These are phyloP conservation scores for Porites cylindrica DNA, from an alignment of 92 coral and sea anemone genomes.

Conservation along the genomic window DNA sequence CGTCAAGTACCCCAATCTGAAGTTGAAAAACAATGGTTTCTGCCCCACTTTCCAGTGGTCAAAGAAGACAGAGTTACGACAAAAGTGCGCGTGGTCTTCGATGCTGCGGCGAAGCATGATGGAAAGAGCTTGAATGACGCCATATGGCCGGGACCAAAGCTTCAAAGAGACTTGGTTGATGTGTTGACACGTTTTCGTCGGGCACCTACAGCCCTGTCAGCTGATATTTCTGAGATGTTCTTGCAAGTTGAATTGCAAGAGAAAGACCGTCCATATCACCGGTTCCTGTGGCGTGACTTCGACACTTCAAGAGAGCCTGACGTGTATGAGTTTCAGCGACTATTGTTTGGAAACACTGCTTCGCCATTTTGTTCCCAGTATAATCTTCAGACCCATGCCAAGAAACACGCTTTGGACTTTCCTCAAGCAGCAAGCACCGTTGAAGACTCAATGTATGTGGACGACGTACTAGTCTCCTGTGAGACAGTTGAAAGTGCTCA, in stretches of 20 bases:
- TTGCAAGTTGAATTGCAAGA: conserved; percentile 36
- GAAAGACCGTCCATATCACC: conserved; percentile 37
- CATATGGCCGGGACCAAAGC: conserved; percentile 50
- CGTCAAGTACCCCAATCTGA: conserved; percentile 25
- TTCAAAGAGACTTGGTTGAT: conserved; percentile 53
- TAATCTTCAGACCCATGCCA: conserved; percentile 45
- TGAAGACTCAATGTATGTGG: conserved; percentile 55
- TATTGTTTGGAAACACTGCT: conserved; percentile 61
- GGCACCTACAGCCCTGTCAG: conserved; percentile 46
- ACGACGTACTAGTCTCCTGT: conserved; percentile 62
- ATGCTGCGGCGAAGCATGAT: conserved; percentile 42
- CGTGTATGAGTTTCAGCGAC: conserved; percentile 51
- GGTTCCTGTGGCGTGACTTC: conserved; percentile 33
- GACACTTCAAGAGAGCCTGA: background rate
- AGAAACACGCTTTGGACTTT: conserved; percentile 12
- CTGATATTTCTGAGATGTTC: conserved; percentile 44
- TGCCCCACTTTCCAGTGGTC: conserved; percentile 71
- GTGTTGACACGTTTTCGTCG: conserved; percentile 50
- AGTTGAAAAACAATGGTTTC: conserved; percentile 54
- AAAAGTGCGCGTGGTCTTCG: conserved; percentile 46
- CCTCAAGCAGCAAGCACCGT: conserved; percentile 64
- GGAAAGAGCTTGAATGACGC: conserved; percentile 52
- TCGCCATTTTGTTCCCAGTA: conserved; percentile 69
- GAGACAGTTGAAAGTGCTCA: conserved; percentile 64
- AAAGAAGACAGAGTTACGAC: too few species aligned